Percentiles rank a stretch among this genome's conserved stretches.
Conservation (phyloP, 2,888 invertebrate species). For the Pilophorus perplexus region DNA sequence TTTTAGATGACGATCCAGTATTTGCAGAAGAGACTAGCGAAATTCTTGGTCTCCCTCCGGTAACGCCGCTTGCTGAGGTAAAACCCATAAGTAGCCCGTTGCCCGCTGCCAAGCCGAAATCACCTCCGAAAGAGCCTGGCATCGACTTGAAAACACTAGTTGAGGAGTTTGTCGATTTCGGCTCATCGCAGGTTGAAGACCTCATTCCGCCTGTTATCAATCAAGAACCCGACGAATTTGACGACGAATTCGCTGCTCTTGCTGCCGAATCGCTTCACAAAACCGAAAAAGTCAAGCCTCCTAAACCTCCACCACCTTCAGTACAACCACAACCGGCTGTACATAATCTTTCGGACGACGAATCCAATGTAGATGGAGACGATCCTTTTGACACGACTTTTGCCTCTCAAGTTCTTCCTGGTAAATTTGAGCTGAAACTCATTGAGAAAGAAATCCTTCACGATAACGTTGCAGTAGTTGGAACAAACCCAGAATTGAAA, state of each 20-base stretch:
- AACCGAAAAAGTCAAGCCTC: constrained; percentile 50
- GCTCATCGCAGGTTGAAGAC: neutral
- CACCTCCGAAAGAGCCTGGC: constrained; percentile 23
- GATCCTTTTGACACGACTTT: constrained; percentile 87
- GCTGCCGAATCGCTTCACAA: constrained; percentile 65
- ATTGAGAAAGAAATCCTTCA: constrained; percentile 60
- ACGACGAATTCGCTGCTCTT: constrained; percentile 74
- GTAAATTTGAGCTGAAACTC: constrained; percentile 60
- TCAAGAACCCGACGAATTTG: constrained; percentile 58
- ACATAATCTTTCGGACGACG: constrained; percentile 45
- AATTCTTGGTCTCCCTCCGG: constrained; percentile 51
- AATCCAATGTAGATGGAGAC: constrained; percentile 53
- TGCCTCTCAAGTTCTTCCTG: constrained; percentile 71
- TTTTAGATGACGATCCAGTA: constrained; percentile 68
- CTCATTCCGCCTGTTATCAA: constrained; percentile 6
- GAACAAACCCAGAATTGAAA: constrained; percentile 34
- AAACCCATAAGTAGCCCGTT: constrained; percentile 50
- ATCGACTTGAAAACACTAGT: constrained; percentile 40
- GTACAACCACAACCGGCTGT: constrained; percentile 52
- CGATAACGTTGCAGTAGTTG: constrained; percentile 23
- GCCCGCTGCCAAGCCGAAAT: constrained; percentile 23
- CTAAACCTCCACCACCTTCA: constrained; percentile 53
- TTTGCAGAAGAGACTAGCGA: constrained; percentile 52
- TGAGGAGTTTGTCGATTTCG: constrained; percentile 42
- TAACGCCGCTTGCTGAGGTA: constrained; percentile 51